These are phyloP conservation scores for Vannuccia rotundouncinata DNA, from an alignment of 2,888 invertebrate species.

Conservation along the genomic window DNA sequence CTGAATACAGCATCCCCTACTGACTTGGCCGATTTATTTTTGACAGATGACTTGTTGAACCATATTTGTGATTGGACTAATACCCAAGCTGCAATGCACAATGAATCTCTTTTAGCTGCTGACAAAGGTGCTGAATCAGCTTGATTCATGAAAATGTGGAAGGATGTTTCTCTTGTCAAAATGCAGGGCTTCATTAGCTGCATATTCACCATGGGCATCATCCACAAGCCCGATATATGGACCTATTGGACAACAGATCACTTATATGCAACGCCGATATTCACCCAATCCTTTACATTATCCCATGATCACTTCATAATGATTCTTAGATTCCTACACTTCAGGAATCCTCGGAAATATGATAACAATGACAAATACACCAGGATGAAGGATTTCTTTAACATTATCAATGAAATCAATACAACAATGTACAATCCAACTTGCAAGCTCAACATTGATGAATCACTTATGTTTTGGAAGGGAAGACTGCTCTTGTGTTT, in stretches of 20 bases:
- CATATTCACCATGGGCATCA: conserved; percentile 19
- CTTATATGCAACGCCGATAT: background rate
- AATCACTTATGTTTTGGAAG: conserved; percentile 17
- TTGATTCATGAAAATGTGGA: background rate
- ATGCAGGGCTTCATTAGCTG: background rate
- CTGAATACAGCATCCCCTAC: background rate
- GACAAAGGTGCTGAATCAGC: background rate
- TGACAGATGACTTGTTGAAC: background rate
- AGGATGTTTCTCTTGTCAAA: background rate
- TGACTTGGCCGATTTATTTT: background rate
- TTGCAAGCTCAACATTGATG: background rate
- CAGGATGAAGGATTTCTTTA: background rate
- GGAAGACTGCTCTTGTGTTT: background rate
- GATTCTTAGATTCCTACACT: background rate
- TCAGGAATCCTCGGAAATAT: background rate
- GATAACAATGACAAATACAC: background rate
- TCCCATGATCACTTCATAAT: background rate
- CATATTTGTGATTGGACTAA: background rate
- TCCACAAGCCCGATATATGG: background rate
- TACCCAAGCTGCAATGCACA: background rate
- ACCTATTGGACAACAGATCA: background rate
- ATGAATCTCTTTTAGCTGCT: background rate
- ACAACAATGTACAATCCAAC: background rate
- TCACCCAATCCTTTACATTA: background rate
- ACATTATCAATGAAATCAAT: background rate